Evolutionary conservation across 1,140 invertebrate species (phyloP).

Genomic region (Cardiocondyla obscurior): DNA sequence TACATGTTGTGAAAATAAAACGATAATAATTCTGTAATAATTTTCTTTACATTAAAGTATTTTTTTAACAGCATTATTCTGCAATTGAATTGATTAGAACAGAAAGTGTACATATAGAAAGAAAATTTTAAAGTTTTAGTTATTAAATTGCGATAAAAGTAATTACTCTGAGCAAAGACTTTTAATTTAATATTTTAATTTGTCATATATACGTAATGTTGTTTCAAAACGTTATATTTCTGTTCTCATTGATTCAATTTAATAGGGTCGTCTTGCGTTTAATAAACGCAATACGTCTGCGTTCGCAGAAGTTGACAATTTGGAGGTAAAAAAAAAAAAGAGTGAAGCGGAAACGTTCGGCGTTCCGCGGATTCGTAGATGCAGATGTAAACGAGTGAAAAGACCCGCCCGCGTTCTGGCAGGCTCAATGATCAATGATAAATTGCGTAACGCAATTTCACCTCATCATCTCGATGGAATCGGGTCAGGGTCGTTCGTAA

Average conservation of each 20-base stretch:
- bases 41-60: neutral
- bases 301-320: neutral
- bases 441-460: conserved; percentile 2
- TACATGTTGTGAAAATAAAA: conserved; percentile 13
- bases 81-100: too few relatives aligned
- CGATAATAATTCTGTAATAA: neutral
- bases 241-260: too few relatives aligned
- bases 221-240: too few relatives aligned
- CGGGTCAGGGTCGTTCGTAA: conserved; percentile 34
- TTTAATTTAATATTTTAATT: too few relatives aligned
- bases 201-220: too few relatives aligned
- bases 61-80: neutral
- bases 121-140: too few relatives aligned
- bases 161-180: too few relatives aligned
- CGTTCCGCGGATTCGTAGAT: too few relatives aligned
- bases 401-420: neutral
- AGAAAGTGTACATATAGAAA: too few relatives aligned
- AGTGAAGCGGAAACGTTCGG: neutral
- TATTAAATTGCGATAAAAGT: too few relatives aligned
- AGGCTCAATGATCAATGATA: too few relatives aligned
- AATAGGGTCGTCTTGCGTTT: neutral
- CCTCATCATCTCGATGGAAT: neutral
- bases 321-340: neutral
- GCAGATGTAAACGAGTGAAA: too few relatives aligned
- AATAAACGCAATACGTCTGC: neutral